Percentiles rank a stretch among this genome's conserved stretches.
These are phyloP conservation scores for Labeo rohita DNA, from an alignment of 2,113 vertebrate species.

Conservation along the genomic window DNA sequence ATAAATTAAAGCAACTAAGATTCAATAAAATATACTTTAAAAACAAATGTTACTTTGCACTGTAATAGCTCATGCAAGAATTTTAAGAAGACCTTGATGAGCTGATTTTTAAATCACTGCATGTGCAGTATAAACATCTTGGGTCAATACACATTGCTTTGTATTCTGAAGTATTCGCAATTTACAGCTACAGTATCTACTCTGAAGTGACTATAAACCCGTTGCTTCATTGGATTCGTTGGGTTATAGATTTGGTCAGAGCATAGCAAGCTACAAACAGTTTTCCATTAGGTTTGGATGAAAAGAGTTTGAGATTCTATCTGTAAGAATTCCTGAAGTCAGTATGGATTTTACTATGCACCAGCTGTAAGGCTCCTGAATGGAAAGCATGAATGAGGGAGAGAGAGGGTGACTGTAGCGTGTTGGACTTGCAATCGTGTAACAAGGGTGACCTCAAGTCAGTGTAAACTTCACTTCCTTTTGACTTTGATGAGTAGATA, in stretches of 20 bases:
- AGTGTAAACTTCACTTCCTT: slow-evolving; percentile 78
- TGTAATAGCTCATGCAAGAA: too few species aligned
- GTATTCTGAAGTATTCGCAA: slow-evolving; percentile 54
- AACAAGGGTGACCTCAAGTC: slow-evolving; percentile 61
- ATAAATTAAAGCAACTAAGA: neutral
- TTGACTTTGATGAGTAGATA: slow-evolving; percentile 72
- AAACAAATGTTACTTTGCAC: neutral
- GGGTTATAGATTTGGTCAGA: slow-evolving; percentile 50
- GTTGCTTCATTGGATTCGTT: slow-evolving; percentile 44
- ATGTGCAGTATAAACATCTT: slow-evolving; percentile 33
- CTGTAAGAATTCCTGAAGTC: slow-evolving; percentile 11
- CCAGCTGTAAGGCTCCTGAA: slow-evolving; percentile 13
- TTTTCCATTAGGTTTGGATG: slow-evolving; percentile 27
- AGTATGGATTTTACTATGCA: neutral
- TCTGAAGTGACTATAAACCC: slow-evolving; percentile 62
- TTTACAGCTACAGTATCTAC: slow-evolving; percentile 43
- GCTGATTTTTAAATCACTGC: slow-evolving; percentile 7
- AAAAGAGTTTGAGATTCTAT: slow-evolving; percentile 4
- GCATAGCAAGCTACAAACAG: slow-evolving; percentile 32
- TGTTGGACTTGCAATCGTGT: slow-evolving; percentile 64
- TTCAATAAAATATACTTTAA: neutral
- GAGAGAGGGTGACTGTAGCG: slow-evolving; percentile 53
- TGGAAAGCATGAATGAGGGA: slow-evolving; percentile 13
- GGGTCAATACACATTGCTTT: slow-evolving; percentile 30
- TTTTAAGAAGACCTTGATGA: neutral